Evolutionary conservation across 2,888 invertebrate species (phyloP), one percentile per base, ranked within the genome.

Genomic region (Aphelenchoides bicaudatus): DNA sequence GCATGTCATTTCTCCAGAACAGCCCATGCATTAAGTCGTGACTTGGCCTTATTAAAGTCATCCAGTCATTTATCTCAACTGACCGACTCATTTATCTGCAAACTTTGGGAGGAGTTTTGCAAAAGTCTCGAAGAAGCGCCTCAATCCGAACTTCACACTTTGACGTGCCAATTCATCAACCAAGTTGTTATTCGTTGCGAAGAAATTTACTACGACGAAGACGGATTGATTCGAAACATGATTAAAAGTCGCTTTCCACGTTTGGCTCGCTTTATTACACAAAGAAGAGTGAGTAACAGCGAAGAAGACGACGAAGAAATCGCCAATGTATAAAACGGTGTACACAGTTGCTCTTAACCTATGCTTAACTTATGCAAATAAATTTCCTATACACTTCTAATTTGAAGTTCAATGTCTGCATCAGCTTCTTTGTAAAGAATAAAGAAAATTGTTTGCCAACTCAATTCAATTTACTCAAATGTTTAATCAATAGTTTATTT

Each of bases 71-170:
- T 74, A 38, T 62, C 63, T 39, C 65, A 65, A 2, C 56, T 69
- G 8, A 71, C 72, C 49, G 73, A 75, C 38, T 59, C 59, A 8
- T 71, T 70, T 55, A 63, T 72, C n/a, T 58, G 64, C 16, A 64
- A 67, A 39, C 39, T 77, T 48, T 77, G 77, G 77, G 62, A 61
- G 16, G 72, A 71, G 53, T 70, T 73, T 49, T 59, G 72, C 29
- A 47, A 66, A 16, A 67, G 68, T 57, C 61, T 77, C 16, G 49
- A 56, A 10, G 63, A 61, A 28, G 65, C 60, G 23, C 58, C 69
- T 13, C 60, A 66, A 38, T 67, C 68, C 23, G 62, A 68, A 34
- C 68, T 74, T 19, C 77, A 77, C 59, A 64, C 69, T 2, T 61
- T 71, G 13, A 74, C 76, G 25, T 58, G 65, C 34, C 59, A 62